Conservation (phyloP, 2,113 vertebrate genomes). For the Notothenia coriiceps region DNA sequence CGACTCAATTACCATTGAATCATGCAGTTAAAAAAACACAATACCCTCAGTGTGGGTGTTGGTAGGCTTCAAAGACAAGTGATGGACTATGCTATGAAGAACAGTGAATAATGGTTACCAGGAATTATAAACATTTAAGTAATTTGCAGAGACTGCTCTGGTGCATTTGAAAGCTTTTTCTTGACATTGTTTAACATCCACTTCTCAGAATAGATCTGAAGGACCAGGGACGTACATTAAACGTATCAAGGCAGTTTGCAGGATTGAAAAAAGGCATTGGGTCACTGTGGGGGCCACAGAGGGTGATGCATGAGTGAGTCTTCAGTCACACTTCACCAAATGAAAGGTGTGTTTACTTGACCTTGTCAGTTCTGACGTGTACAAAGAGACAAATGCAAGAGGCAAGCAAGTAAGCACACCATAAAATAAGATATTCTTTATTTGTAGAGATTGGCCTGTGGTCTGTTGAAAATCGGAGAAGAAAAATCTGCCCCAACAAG, state of each 20-base stretch:
- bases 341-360: slow-evolving; percentile 57
- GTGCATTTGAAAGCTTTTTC: slow-evolving; percentile 45
- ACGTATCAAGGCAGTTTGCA: slow-evolving; percentile 46
- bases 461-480: not conserved
- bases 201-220: slow-evolving; percentile 39
- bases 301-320: slow-evolving; percentile 55
- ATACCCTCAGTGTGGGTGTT: slow-evolving; percentile 55
- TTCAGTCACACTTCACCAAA: slow-evolving; percentile 68
- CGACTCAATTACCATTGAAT: slow-evolving; percentile 65
- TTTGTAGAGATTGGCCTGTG: slow-evolving; percentile 5
- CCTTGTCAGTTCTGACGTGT: slow-evolving; percentile 53
- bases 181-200: slow-evolving; percentile 30
- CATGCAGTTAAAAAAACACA: slow-evolving; percentile 65
- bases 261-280: slow-evolving; percentile 38
- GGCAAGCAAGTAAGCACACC: not conserved
- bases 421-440: slow-evolving; percentile 7
- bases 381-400: slow-evolving; percentile 16
- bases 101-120: slow-evolving; percentile 43
- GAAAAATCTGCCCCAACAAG: not conserved
- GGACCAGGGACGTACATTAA: slow-evolving; percentile 2
- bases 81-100: slow-evolving; percentile 45
- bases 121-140: slow-evolving; percentile 42
- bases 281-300: slow-evolving; percentile 30
- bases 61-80: slow-evolving; percentile 62
- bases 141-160: slow-evolving; percentile 7